Conservation (phyloP, 1,140 invertebrate species). For the Matsumurasca onukii region DNA sequence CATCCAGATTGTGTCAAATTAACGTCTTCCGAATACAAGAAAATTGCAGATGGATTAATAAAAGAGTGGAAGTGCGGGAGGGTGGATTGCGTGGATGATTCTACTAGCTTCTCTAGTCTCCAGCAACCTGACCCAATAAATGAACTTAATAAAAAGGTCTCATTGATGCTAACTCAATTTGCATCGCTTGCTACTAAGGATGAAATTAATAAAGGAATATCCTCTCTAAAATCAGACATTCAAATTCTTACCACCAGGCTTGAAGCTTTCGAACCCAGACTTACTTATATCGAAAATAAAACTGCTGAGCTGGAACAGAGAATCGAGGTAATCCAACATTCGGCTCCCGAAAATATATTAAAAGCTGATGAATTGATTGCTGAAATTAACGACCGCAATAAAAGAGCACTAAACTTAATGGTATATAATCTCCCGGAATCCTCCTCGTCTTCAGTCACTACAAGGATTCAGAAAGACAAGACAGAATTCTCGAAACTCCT, state of each 20-base stretch:
- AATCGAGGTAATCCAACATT: not conserved
- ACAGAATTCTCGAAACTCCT: not conserved
- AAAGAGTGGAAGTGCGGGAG: not conserved
- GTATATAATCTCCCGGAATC: too few species aligned
- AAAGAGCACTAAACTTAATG: not conserved
- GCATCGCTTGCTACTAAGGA: not conserved
- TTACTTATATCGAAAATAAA: too few species aligned
- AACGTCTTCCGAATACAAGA: not conserved
- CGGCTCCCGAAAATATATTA: not conserved
- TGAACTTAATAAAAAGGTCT: not conserved
- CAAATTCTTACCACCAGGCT: not conserved
- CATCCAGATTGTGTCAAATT: not conserved
- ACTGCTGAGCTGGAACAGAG: not conserved
- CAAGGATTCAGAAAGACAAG: not conserved
- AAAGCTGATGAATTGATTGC: not conserved
- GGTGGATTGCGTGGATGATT: not conserved
- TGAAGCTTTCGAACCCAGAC: too few species aligned
- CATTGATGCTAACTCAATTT: not conserved
- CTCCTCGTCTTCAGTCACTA: not conserved
- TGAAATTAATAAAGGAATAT: not conserved
- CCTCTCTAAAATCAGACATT: not conserved
- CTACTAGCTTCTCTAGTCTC: not conserved
- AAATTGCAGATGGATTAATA: not conserved
- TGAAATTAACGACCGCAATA: not conserved
- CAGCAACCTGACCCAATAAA: not conserved